Evolutionary conservation across 2,888 invertebrate genomes (phyloP).

Genomic region (Chloroclystis v-ata): DNA sequence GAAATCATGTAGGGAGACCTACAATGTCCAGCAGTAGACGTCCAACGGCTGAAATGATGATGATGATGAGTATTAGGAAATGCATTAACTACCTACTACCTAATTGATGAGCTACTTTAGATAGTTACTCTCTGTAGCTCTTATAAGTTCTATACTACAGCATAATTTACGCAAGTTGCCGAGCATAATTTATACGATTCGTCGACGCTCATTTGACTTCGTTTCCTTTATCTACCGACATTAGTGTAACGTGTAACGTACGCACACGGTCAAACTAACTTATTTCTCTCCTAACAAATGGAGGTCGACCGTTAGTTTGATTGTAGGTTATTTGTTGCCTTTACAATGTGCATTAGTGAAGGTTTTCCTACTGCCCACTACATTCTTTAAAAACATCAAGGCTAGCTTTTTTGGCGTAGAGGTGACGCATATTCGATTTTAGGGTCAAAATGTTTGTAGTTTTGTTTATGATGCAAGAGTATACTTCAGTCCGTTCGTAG

Average conservation of each 20-base stretch:
- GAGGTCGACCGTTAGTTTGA: conserved; percentile 73
- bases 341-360: conserved; percentile 72
- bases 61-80: too few relatives aligned
- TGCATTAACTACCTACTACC: too few relatives aligned
- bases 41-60: too few relatives aligned
- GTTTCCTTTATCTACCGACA: conserved; percentile 42
- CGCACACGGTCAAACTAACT: conserved; percentile 52
- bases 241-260: conserved; percentile 40
- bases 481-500: too few relatives aligned
- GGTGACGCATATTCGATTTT: too few relatives aligned
- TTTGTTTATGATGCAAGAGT: too few relatives aligned
- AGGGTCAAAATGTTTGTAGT: too few relatives aligned
- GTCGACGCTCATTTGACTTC: conserved; percentile 29
- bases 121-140: too few relatives aligned
- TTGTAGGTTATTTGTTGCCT: conserved; percentile 73
- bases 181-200: conserved; percentile 5
- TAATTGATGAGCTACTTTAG: too few relatives aligned
- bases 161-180: not conserved
- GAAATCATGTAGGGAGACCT: too few relatives aligned
- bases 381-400: conserved; percentile 9
- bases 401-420: not conserved
- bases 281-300: conserved; percentile 72
- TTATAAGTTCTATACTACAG: too few relatives aligned
- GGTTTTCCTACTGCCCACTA: conserved; percentile 41
- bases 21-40: too few relatives aligned